Base-by-base conservation (phyloP, 1,140 invertebrate species). In the Magallana angulata region DNA sequence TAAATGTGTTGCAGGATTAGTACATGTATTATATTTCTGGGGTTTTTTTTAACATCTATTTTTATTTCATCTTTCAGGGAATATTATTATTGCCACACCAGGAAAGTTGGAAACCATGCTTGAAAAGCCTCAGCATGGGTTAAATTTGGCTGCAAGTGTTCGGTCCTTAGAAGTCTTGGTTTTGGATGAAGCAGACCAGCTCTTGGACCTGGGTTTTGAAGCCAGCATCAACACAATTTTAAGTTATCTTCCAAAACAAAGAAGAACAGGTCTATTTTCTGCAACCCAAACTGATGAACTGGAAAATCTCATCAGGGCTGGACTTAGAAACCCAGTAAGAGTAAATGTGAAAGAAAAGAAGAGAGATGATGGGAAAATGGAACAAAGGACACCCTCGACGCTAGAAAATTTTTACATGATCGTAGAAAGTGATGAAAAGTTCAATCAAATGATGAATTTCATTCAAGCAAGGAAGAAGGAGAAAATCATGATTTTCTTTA, bases 201-300 rank as follows among this genome's bases (percentile, higher is more conserved):
- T 99, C 8, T 94, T 99, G 60, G 98, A 99, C 93, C 95, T 99
- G 89, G 98, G 98, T 6, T 99, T 99, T 95, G 97, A 97, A 92
- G 95, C 96, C 9, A 96, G 97, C n/a, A 95, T 99, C 1, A 98
- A 98, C 90, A 97, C 97, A 64, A 99, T 99, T 92, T 95, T 99
- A 0, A 96, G 97, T 92, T 98, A 97, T 94, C 95, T 99, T 76
- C 99, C 99, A 0, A 97, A 98, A 85, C 98, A 99, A 93, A 95
- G 99, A 90, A 96, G 98, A 92, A 99, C 99, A 0, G 98, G 98
- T 0, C 95, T 99, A 24, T 99, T 99, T 95, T 99, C 99, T 56
- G 99, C 99, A 7, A 99, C 99, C 18, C 99, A 99, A 95, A 99
- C 98, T 0, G 98, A 98, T 94, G 97, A 99, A 95, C 96, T 99